Evolutionary conservation across 1,140 invertebrate species (phyloP), one percentile per base, ranked within the genome.

Genomic region (Proales similis): DNA sequence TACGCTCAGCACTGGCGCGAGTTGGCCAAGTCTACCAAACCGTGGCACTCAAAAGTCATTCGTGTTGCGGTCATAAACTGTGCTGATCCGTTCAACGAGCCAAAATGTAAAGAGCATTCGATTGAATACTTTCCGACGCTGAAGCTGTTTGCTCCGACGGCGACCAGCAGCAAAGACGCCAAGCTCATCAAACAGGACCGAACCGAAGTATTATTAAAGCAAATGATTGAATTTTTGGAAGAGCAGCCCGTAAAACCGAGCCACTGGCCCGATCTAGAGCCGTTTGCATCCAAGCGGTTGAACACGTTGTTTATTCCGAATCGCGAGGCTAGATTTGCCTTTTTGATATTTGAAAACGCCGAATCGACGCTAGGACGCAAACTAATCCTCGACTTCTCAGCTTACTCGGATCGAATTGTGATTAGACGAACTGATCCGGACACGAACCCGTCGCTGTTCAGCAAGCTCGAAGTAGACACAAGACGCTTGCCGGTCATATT

Each of bases 31-130:
- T 26, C 32, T n/a, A 62, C 43, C 2, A 62, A 62, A 47, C n/a
- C 24, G 26, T 62, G 57, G 57, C 39, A 62, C 24, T 32, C 24
- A 32, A 63, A 63, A 36, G 67, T 70, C 1, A 63, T 71, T 14
- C 61, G 60, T n/a, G 51, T 71, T 4, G 70, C 65, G 42, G 70
- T 68, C 11, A 65, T 72, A 11, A 70, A 70, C 48, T 72, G 70
- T 63, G 67, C 70, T 7, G 43, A 64, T n/a, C 30, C 48, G n/a
- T 32, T 45, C 7, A 72, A 72, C 49, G 26, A 66, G 5, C 46
- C 47, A 4, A 43, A 67, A 0, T 72, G 70, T 64, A 57, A 65
- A 5, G 47, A 65, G 4, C 68, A 66, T 63, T 62, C 66, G 9
- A 66, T 70, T 7, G 20, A 63, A 14, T 60, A 57, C n/a, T 70